Base-by-base conservation (phyloP, 2,113 vertebrate genomes). In the Chlorodrepanis virens region DNA sequence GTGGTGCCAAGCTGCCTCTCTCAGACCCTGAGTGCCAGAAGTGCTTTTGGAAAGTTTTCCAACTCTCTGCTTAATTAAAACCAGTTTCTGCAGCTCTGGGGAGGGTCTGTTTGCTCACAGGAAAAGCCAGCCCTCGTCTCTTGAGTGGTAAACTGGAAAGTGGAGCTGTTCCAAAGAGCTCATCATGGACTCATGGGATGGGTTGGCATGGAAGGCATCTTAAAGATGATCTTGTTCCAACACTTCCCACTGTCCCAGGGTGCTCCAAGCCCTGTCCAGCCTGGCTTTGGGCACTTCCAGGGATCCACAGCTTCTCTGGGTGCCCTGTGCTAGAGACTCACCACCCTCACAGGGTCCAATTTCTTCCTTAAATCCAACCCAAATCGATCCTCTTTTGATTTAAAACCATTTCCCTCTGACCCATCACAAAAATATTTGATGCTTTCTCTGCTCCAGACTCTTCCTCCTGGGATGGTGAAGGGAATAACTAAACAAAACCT, bases 111-210 rank as follows among this genome's bases (percentile, higher is more conserved):
- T 39, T 2, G 2, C 57, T 74, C 33, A 2, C 0, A 7, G 39
- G 59, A 21, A 59, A 79, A 79, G 35, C 14, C 79, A 83, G 7
- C 29, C 31, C 22, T 24, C 14, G 29, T 52, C 57, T 65, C 85
- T 8, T 0, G 2, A 25, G 63, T 7, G n/a, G 7, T 22, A 6
- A n/a, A 64, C 8, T 29, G n/a, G 42, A 9, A 74, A 54, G 25
- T 18, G 56, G 9, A 20, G 28, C 7, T 19, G 29, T 42, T 67
- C 57, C 25, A 27, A 71, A 72, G 63, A 77, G 28, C 31, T 57
- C 14, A 6, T 11, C 21, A 8, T 11, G 33, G 59, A 35, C 5
- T 10, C 42, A 28, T 37, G 33, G 37, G 39, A 25, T 15, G 45
- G n/a, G 1, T 27, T 53, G 59, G 59, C n/a, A 28, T 10, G 29